A percentile compares a stretch with the other conserved stretches of the same genome.
phyloP scores from a whole-genome alignment of 2,888 invertebrate species.

The Philonicus albiceps region DNA sequence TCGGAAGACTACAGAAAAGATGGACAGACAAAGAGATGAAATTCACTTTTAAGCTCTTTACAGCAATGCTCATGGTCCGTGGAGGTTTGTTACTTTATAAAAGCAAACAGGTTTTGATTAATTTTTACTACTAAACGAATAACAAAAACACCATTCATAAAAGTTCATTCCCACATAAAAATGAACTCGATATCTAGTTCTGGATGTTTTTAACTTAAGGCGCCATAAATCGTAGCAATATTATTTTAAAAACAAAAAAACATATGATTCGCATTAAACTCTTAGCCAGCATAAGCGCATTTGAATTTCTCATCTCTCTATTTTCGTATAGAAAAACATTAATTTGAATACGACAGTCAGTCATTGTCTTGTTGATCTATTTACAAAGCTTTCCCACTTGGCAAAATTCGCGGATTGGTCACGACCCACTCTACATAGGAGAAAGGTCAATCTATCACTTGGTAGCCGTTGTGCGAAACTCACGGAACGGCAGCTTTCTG shows the following conservation, averaged over 20 bases:
- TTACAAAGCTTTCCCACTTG: not conserved
- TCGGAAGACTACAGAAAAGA: too few relatives aligned
- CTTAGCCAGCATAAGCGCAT: not conserved
- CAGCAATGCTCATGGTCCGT: too few relatives aligned
- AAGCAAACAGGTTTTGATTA: too few relatives aligned
- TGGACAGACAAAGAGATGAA: too few relatives aligned
- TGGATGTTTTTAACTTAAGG: not conserved
- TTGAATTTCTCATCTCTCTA: not conserved
- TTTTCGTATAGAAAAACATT: not conserved
- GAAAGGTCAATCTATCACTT: not conserved
- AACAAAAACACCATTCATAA: not conserved
- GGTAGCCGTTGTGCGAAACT: not conserved
- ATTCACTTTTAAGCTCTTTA: too few relatives aligned
- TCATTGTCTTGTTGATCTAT: not conserved
- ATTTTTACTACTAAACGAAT: not conserved
- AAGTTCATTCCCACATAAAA: not conserved
- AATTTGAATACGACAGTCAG: not conserved
- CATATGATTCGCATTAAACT: too few relatives aligned
- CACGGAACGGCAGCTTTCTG: not conserved
- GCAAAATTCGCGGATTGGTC: not conserved
- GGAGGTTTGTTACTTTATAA: too few relatives aligned
- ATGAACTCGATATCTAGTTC: not conserved
- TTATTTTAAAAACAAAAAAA: too few relatives aligned
- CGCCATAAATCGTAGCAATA: too few relatives aligned
- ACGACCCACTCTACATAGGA: not conserved